Percentiles rank a stretch among this genome's conserved stretches.
Evolutionary conservation across 2,888 invertebrate species (phyloP).

Genomic region (Podotricha telesiphe): DNA sequence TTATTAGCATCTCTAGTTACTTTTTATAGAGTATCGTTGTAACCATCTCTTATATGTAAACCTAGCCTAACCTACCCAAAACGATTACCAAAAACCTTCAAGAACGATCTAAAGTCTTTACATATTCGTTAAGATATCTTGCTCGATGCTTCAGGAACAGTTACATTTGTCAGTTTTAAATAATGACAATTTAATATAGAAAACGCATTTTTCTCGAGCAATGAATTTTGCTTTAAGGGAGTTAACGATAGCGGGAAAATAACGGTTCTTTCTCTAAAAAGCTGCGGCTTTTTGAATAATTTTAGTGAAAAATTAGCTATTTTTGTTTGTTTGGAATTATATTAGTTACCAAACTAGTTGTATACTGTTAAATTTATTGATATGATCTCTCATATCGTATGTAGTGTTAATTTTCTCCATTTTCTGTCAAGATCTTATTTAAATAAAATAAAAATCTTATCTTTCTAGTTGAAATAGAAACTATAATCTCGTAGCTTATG

Average conservation of each 20-base stretch:
- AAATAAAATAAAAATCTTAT: too few species aligned
- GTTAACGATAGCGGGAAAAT: conserved; percentile 19
- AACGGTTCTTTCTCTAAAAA: conserved; percentile 12
- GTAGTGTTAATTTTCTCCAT: too few species aligned
- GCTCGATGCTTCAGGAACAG: conserved; percentile 27
- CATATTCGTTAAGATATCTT: conserved; percentile 13
- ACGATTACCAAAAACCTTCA: background rate
- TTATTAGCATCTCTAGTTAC: too few species aligned
- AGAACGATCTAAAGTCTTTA: background rate
- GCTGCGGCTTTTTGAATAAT: background rate
- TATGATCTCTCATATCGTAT: too few species aligned
- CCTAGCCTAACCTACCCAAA: too few species aligned
- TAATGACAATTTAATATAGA: conserved; percentile 39
- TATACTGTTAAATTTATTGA: too few species aligned
- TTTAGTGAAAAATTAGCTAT: background rate
- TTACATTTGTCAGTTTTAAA: conserved; percentile 41
- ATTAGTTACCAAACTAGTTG: too few species aligned
- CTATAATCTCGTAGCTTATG: too few species aligned
- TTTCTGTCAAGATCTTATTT: too few species aligned
- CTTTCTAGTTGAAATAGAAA: too few species aligned
- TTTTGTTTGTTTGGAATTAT: background rate
- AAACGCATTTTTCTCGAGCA: conserved; percentile 21
- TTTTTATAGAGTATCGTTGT: too few species aligned
- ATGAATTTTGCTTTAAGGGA: conserved; percentile 30
- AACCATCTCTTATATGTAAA: too few species aligned